Evolutionary conservation across 2,888 invertebrate species (phyloP).

Genomic region (Phlogophora meticulosa): DNA sequence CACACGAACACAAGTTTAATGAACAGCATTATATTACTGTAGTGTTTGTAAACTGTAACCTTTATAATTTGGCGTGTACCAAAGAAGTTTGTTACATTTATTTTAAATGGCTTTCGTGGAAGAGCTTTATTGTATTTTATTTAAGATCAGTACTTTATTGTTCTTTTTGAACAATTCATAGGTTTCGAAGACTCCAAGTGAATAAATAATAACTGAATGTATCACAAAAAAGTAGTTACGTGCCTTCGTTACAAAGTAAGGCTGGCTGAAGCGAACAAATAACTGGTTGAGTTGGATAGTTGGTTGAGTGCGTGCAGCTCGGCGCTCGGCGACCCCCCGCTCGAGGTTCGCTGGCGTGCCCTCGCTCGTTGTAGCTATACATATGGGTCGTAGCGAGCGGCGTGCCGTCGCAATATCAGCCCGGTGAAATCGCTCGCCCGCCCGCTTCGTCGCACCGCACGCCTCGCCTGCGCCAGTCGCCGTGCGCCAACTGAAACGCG

Average conservation of each 20-base stretch:
- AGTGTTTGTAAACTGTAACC: conserved; percentile 63
- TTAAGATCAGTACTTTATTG: conserved; percentile 53
- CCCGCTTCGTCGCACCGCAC: conserved; percentile 88
- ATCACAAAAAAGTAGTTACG: conserved; percentile 65
- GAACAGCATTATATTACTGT: conserved; percentile 57
- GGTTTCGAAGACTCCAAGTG: conserved; percentile 54
- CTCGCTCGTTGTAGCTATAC: conserved; percentile 86
- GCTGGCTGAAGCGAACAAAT: conserved; percentile 74
- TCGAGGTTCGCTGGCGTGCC: conserved; percentile 83
- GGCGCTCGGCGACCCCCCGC: conserved; percentile 83
- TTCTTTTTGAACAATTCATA: conserved; percentile 62
- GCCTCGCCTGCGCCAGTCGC: conserved; percentile 91
- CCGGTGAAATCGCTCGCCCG: conserved; percentile 91
- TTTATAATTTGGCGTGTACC: conserved; percentile 56
- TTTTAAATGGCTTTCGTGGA: conserved; percentile 44
- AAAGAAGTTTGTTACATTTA: conserved; percentile 51
- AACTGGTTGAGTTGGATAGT: conserved; percentile 83
- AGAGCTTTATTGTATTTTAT: conserved; percentile 44
- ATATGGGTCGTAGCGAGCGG: conserved; percentile 87
- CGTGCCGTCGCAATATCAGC: conserved; percentile 90
- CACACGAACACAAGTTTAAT: conserved; percentile 52
- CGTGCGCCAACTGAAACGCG: conserved; percentile 91
- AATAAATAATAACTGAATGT: conserved; percentile 64
- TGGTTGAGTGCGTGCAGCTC: conserved; percentile 85
- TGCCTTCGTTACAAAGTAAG: conserved; percentile 75